Base-by-base conservation (phyloP, 2,888 invertebrate species). In the Oligia fasciuncula region DNA sequence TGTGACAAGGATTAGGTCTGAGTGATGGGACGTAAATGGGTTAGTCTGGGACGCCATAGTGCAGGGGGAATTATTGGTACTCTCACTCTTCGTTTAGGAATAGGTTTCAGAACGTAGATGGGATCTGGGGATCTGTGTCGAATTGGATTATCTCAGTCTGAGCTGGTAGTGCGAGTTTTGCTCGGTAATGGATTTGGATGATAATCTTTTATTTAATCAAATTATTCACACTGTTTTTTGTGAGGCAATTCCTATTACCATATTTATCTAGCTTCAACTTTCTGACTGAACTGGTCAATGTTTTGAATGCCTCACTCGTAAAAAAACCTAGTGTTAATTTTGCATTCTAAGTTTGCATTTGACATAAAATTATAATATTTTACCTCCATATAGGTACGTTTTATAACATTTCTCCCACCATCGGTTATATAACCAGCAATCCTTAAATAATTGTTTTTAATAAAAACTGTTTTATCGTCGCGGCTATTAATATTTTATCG, bases 391-490 rank as follows among this genome's bases (percentile, higher is more conserved):
- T 66, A 8, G 29, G 51, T 43, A 62, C 14, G 51, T 57, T 62
- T 54, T 81, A 81, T 75, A 81, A 66, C 54, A 77, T 76, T 77
- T 68, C n/a, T 51, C 9, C 49, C 17, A 3, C 51, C 67, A 74
- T n/a, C 63, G 60, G 78, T 83, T 85, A 78, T 84, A 81, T 79
- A 86, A 84, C 74, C 35, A 65, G 85, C 87, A 88, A 86, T 89
- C 86, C 76, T 69, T 83, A 83, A 85, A 86, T 89, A 91, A 89
- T 91, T 89, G 91, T 90, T 90, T 89, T 90, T 85, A 90, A 91
- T 90, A 90, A 91, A 90, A 91, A 88, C 84, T 43, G 85, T 88
- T 92, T 90, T 91, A 92, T 91, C 86, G 90, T 73, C 40, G 63
- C 62, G 73, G 76, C 85, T 77, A 88, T 90, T 92, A 91, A 91